Conservation (phyloP, 1,140 invertebrate genomes). For the Sogatella furcifera region DNA sequence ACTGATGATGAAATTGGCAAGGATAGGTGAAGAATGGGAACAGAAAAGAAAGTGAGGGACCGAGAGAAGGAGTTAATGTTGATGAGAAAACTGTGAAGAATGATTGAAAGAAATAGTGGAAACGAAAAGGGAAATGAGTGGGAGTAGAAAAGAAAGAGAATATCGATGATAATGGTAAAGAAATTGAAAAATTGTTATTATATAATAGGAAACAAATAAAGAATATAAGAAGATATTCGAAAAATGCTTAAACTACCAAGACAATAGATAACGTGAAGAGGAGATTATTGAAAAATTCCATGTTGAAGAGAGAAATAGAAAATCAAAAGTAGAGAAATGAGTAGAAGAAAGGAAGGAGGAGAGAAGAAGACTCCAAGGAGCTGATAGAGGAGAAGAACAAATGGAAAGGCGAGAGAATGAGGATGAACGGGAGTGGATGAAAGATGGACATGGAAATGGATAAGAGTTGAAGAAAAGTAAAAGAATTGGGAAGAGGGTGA, state of each 20-base stretch:
- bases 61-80: too few species aligned
- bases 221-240: too few species aligned
- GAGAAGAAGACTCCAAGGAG: background rate
- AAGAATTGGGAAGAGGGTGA: too few species aligned
- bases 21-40: background rate
- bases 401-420: background rate
- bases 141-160: background rate
- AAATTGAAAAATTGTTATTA: too few species aligned
- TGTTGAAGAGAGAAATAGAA: background rate
- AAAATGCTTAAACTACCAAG: too few species aligned
- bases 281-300: background rate
- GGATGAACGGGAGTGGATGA: background rate
- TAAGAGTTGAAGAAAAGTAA: too few species aligned
- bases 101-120: background rate
- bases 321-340: too few species aligned
- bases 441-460: too few species aligned
- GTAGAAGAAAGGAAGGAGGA: background rate
- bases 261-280: background rate
- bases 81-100: background rate
- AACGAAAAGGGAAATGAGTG: background rate
- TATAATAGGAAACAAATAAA: too few species aligned
- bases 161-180: too few species aligned
- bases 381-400: background rate
- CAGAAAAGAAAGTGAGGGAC: too few species aligned
- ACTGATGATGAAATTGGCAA: background rate